Base-by-base conservation (phyloP, 2,888 invertebrate genomes). In the Scaeva pyrastri region DNA sequence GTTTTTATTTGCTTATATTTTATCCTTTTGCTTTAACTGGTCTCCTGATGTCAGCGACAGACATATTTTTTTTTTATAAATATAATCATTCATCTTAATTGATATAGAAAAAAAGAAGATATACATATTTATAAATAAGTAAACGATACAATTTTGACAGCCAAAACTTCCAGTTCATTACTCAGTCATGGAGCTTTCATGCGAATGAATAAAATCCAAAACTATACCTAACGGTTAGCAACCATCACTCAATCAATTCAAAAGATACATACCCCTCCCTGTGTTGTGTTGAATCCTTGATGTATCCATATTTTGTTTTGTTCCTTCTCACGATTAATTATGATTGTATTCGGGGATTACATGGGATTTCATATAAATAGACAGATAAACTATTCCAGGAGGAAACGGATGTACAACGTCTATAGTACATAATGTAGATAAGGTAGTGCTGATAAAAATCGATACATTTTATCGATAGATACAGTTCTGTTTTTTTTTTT, bases 71-170 rank as follows among this genome's bases (percentile, higher is more conserved):
- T 31, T 31, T 31, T 0, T 7, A 31, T 31, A 31, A 31, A 11
- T 39, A 55, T 70, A 81, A 72, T 78, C 55, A 72, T 64, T 39
- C n/a, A 11, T 71, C 66, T 36, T 39, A 21, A 52, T 64, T 79
- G 23, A 72, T 56, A 43, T 41, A 56, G 19, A 21, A 23, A 8
- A 39, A 58, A 19, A 39, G 7, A 39, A 52, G 16, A 43, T 31
- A 14, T 31, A 31, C 2, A 31, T 31, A 31, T n/a, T n/a, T n/a
- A 19, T 56, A 64, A 26, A 73, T 41, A 77, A 72, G 56, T 16
- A 70, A 70, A 55, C 77, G 55, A 70, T 70, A 68, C 74, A 70
- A 70, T 62, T 74, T 83, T 70, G 78, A 78, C 74, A 75, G 64
- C 50, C 43, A 50, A 36, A 50, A 31, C 23, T 78, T 84, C 71